Base-by-base conservation (phyloP, 2,113 vertebrate genomes). In the Oxygymnocypris stewartii region DNA sequence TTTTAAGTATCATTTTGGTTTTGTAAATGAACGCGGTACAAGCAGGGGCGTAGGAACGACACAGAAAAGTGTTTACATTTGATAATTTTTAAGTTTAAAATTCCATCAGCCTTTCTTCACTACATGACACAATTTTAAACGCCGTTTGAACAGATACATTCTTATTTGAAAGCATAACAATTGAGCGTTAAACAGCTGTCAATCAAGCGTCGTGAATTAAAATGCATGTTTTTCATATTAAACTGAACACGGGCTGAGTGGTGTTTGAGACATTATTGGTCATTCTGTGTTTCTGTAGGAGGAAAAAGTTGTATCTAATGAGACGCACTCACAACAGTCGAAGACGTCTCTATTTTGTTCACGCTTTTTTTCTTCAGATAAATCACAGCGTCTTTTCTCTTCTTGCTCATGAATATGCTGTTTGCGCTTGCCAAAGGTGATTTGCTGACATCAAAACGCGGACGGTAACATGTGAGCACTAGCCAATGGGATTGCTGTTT, bases 1-100 rank as follows among this genome's bases (percentile, higher is more conserved):
- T 79, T 78, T 67, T 25, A 65, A 51, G 59, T 79, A 40, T 40
- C 1, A 10, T 71, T 71, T 54, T 86, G n/a, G n/a, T 44, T 76
- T 61, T 31, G 82, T 25, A 44, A 71, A 44, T 59, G 1, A 12
- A 75, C 6, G 18, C 20, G 47, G 51, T 35, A 10, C 67, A 71
- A 71, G 7, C 16, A 35, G 28, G 16, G 63, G 31, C 2, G 3
- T 20, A 20, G 1, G 8, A 71, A 71, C 65, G 8, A 37, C 67
- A 31, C 37, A 37, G 20, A 71, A 44, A 20, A 18, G 28, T 16
- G 18, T 59, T 59, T 23, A 10, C 1, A n/a, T n/a, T 20, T 57
- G 10, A 51, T 14, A 51, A 10, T n/a, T 13, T 28, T 67, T 18
- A 20, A 1, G 31, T 71, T 71, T 71, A 16, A 20, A 37, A 71